Percentiles rank a stretch among this genome's conserved stretches.
Evolutionary conservation across 2,888 invertebrate species (phyloP).

Genomic region (Uloborus plumipes): DNA sequence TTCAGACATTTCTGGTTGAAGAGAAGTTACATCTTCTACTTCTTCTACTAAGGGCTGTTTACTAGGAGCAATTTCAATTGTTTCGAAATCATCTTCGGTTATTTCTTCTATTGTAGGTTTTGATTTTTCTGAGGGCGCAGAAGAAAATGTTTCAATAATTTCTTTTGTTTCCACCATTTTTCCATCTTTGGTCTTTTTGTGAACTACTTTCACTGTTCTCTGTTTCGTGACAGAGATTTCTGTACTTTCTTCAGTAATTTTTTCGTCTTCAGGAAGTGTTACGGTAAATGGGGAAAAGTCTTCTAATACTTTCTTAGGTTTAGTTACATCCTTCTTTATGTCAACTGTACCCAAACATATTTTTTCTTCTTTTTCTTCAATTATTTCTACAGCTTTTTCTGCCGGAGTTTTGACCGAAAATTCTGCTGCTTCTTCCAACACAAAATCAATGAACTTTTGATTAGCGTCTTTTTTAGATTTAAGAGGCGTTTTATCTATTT

Average conservation of each 20-base stretch:
- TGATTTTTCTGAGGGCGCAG: slow-evolving; percentile 15
- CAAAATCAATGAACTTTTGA: slow-evolving; percentile 37
- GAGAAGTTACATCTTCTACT: slow-evolving; percentile 40
- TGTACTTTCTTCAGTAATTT: slow-evolving; percentile 36
- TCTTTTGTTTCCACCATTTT: slow-evolving; percentile 58
- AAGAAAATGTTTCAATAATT: slow-evolving; percentile 59
- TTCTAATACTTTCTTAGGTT: slow-evolving; percentile 45
- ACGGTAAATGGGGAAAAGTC: slow-evolving; percentile 59
- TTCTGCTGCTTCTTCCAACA: slow-evolving; percentile 58
- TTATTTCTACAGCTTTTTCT: slow-evolving; percentile 28
- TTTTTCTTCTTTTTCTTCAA: slow-evolving; percentile 52
- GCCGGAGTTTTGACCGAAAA: slow-evolving; percentile 33
- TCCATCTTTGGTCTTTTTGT: slow-evolving; percentile 57
- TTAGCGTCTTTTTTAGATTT: slow-evolving; percentile 44
- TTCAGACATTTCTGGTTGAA: slow-evolving; percentile 28
- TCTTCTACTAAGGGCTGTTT: slow-evolving; percentile 63
- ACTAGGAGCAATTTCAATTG: slow-evolving; percentile 14
- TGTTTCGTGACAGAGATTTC: slow-evolving; percentile 52
- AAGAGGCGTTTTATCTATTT: slow-evolving; percentile 67
- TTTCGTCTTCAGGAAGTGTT: slow-evolving; percentile 58
- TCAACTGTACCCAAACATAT: slow-evolving; percentile 41
- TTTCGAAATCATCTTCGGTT: slow-evolving; percentile 38
- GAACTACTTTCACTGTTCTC: slow-evolving; percentile 51
- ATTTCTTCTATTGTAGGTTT: slow-evolving; percentile 63
- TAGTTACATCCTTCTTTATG: slow-evolving; percentile 1